Base-by-base conservation (phyloP, 2,888 invertebrate genomes). In the Polyommatus iphigenia region DNA sequence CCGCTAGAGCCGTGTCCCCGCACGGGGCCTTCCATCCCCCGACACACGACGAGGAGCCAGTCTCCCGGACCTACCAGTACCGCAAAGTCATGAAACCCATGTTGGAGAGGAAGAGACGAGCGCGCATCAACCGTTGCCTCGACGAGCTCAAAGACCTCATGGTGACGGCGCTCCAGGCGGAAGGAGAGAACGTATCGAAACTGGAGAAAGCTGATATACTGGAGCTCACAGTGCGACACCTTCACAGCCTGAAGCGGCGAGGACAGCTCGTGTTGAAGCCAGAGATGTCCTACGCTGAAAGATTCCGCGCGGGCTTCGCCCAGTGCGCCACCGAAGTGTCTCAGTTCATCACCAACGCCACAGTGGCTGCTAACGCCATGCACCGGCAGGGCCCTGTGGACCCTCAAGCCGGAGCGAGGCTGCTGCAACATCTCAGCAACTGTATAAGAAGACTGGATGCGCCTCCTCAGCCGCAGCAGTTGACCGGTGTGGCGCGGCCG, bases 71-170 rank as follows among this genome's bases (percentile, higher is more conserved):
- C 82, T 98, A 98, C 90, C 98, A 98, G 88, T 98, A 98, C 94
- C 95, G 98, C 89, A 98, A 98, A 95, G 98, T 98, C 82, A 98
- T 98, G 97, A 98, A 98, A 90, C 98, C 98, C 76, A 96, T 98
- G 96, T 92, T 98, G 84, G 98, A 98, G 88, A 95, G 98, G 79
- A 98, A 98, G 89, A 95, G 98, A 50, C 95, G 98, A 81, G 98
- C 98, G 15, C 95, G 98, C 85, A 98, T 98, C 92, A 98, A 98
- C 93, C 96, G 97, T 83, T 98, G 98, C 90, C 95, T 98, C 83
- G 98, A 98, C 89, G 98, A 98, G 88, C 95, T 98, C 75, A 98
- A 98, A 88, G 98, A 98, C 86, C 93, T 98, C 81, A 97, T 98
- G 97, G 97, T 97, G 85, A 96, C 96, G 76, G 97, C 98, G 0